Evolutionary conservation across 1,140 invertebrate species (phyloP).

Genomic region (Nebria ingens): DNA sequence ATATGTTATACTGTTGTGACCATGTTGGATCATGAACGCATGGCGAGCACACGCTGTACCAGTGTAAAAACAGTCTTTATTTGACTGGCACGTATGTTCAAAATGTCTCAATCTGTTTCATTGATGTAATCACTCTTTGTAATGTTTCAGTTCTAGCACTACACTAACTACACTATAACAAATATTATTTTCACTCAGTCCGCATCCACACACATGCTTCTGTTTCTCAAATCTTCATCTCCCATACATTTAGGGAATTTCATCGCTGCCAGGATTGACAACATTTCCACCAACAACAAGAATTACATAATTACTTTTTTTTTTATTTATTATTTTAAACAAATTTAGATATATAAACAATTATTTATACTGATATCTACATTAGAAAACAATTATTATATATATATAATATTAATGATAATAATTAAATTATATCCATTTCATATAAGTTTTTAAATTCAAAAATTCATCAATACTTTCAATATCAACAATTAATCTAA

Average conservation of each 20-base stretch:
- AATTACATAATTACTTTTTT: neutral
- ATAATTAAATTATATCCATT: too few relatives aligned
- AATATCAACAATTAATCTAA: too few relatives aligned
- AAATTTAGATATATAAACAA: too few relatives aligned
- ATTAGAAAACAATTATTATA: too few relatives aligned
- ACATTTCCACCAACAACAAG: neutral
- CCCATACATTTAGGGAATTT: neutral
- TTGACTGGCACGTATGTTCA: conserved; percentile 1
- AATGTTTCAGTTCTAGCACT: neutral
- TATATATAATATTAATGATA: too few relatives aligned
- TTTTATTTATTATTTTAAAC: too few relatives aligned
- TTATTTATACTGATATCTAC: too few relatives aligned
- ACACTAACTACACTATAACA: neutral
- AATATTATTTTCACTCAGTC: neutral
- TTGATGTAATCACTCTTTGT: neutral
- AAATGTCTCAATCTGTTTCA: neutral
- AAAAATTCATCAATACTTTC: too few relatives aligned
- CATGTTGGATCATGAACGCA: conserved; percentile 32
- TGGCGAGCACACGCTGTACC: conserved; percentile 16
- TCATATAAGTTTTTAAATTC: too few relatives aligned
- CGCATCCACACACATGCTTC: neutral
- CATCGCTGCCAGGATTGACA: neutral
- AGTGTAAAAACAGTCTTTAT: neutral
- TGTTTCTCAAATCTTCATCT: conserved; percentile 4
- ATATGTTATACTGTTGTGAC: conserved; percentile 30